These are phyloP conservation scores for Nomada lathburiana DNA, from an alignment of 2,888 invertebrate genomes.

Conservation along the genomic window DNA sequence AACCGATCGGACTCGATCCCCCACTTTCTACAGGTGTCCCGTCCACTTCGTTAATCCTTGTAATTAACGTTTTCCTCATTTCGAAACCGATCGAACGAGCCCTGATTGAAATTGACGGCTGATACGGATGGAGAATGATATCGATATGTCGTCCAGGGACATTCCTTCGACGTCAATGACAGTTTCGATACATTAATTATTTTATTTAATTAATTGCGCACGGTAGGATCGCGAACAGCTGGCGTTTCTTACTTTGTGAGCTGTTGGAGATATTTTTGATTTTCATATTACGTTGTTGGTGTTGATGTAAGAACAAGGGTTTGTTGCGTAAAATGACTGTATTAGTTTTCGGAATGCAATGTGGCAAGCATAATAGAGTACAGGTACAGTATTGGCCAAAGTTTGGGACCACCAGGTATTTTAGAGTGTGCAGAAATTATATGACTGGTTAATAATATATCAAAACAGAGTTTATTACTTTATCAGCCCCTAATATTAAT, in stretches of 20 bases:
- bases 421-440: too few relatives aligned
- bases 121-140: conserved; percentile 20
- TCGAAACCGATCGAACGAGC: conserved; percentile 16
- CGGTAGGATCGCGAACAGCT: neutral
- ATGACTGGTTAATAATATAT: too few relatives aligned
- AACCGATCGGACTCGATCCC: conserved; percentile 38
- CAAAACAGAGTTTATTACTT: too few relatives aligned
- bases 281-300: too few relatives aligned
- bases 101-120: conserved; percentile 40
- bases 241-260: neutral
- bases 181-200: neutral
- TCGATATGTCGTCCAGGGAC: conserved; percentile 19
- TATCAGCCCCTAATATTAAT: too few relatives aligned
- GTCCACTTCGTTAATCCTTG: conserved; percentile 48
- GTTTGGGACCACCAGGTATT: too few relatives aligned
- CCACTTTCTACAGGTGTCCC: conserved; percentile 58
- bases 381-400: too few relatives aligned
- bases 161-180: conserved; percentile 6
- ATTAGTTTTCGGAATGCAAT: too few relatives aligned
- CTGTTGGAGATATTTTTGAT: neutral
- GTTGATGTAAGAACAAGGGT: too few relatives aligned
- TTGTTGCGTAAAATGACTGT: too few relatives aligned
- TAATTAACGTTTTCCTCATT: conserved; percentile 47
- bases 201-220: too few relatives aligned
- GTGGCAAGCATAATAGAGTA: too few relatives aligned